Base-by-base conservation (phyloP, 2,797 vertebrate species). In the Hoplostethus atlanticus region DNA sequence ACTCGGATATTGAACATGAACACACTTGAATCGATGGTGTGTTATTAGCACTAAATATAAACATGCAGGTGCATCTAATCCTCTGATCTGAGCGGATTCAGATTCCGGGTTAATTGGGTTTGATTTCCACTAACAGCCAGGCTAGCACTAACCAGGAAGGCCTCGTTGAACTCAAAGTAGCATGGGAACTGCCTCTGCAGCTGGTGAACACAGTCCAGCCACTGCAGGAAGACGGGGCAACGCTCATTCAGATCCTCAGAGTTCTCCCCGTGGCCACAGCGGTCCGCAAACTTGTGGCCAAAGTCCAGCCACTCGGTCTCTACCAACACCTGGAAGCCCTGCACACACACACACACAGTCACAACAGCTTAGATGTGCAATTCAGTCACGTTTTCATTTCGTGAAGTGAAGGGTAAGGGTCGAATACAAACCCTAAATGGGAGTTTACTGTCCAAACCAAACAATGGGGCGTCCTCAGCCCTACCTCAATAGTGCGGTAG, bases 161-260 rank as follows among this genome's bases (percentile, higher is more conserved):
- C 97, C 95, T 99, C 98, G 5, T 96, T 99, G 83, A 99, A 99
- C 92, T 99, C 98, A 77, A 99, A 99, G 84, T 97, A 99, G 91
- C 98, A 99, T n/a, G 98, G 98, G 87, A 99, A 99, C 89, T 99
- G 98, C 89, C 97, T 96, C 92, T 98, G 98, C 86, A 99, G 96
- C 91, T 99, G 98, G 91, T 99, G 98, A 73, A 98, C 98, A 16
- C 97, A 98, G 94, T 99, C 98, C 75, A 99, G 93, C 98, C 98
- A 99, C 94, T 99, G 98, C 83, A 99, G 90, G 73, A 99, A 99
- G 85, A 99, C 98, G 0, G 98, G 98, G 83, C 98, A 99, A 81
- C 98, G 97, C 84, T 99, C 98, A 2, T 98, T 99, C 74, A 97
- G 84, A 87, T 99, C 98, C 8, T 98, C 98, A 0, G 97, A 96